Conservation (phyloP, 1,140 invertebrate genomes). For the Mya arenaria region DNA sequence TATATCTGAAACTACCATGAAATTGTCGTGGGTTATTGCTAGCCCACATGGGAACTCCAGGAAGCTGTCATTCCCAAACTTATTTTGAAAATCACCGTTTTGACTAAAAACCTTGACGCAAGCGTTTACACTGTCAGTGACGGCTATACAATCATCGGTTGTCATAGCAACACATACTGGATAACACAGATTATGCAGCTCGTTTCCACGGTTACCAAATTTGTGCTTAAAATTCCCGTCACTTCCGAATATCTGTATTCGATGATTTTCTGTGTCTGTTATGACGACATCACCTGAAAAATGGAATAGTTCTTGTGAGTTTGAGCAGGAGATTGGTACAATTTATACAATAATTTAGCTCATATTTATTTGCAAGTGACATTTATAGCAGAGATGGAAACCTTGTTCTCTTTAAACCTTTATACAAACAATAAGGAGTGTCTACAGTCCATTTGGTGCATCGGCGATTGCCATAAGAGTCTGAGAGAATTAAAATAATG, state of each 20-base stretch:
- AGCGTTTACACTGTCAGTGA: conserved; percentile 78
- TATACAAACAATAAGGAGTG: too few species aligned
- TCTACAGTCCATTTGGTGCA: too few species aligned
- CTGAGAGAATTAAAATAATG: too few species aligned
- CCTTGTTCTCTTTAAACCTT: too few species aligned
- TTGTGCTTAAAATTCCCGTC: conserved; percentile 76
- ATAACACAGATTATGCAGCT: conserved; percentile 72
- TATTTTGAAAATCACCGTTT: conserved; percentile 52
- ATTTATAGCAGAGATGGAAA: too few species aligned
- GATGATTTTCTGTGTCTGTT: conserved; percentile 79
- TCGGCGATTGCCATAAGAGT: too few species aligned
- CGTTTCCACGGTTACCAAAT: conserved; percentile 73
- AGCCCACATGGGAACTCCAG: conserved; percentile 75
- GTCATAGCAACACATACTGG: conserved; percentile 76
- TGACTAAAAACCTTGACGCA: conserved; percentile 75
- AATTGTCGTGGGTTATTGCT: conserved; percentile 67
- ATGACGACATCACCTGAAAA: conserved; percentile 76
- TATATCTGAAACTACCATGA: conserved; percentile 74
- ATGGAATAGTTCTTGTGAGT: too few species aligned
- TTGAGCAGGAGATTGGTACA: too few species aligned
- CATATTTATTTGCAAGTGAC: too few species aligned
- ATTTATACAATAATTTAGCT: too few species aligned
- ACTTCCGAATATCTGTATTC: conserved; percentile 76
- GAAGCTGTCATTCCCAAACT: conserved; percentile 46
- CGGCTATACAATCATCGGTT: conserved; percentile 71